Evolutionary conservation across 1,140 invertebrate genomes (phyloP).

Genomic region (Xylocopa sonorina): DNA sequence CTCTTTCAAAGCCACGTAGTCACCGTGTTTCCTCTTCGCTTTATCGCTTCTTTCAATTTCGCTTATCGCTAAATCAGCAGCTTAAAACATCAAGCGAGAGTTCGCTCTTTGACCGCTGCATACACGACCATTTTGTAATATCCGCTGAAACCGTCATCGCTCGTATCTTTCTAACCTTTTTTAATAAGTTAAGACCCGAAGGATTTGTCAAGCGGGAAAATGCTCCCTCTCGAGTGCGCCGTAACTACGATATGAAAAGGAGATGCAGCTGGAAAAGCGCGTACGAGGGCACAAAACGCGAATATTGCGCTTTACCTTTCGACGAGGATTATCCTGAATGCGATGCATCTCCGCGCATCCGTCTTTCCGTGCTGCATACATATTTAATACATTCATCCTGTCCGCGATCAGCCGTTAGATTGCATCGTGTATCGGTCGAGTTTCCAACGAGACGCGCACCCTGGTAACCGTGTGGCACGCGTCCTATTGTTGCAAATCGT

Average conservation of each 20-base stretch:
- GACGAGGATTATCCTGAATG: slow-evolving; percentile 47
- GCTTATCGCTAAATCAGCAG: too few species aligned
- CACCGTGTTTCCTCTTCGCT: too few species aligned
- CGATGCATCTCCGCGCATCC: slow-evolving; percentile 38
- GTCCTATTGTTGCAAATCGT: slow-evolving; percentile 13
- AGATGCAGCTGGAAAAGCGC: slow-evolving; percentile 15
- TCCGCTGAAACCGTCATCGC: not conserved
- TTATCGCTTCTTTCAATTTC: too few species aligned
- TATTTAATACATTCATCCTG: slow-evolving; percentile 48
- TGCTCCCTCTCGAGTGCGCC: not conserved
- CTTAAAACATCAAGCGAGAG: too few species aligned
- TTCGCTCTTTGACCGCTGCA: too few species aligned
- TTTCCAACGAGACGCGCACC: slow-evolving; percentile 17
- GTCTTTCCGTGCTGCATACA: slow-evolving; percentile 48
- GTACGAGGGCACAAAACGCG: slow-evolving; percentile 14
- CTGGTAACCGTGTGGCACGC: not conserved
- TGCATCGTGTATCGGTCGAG: slow-evolving; percentile 42
- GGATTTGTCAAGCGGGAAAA: slow-evolving; percentile 2
- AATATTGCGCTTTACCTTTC: slow-evolving; percentile 52
- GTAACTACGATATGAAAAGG: slow-evolving; percentile 17
- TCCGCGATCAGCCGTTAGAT: slow-evolving; percentile 50
- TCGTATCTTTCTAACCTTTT: not conserved
- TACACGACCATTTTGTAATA: too few species aligned
- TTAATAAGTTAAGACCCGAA: not conserved
- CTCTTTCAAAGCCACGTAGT: too few species aligned